Percentiles rank a stretch among this genome's conserved stretches.
These are phyloP conservation scores for Chionoecetes opilio DNA, from an alignment of 1,140 invertebrate genomes.

Conservation along the genomic window DNA sequence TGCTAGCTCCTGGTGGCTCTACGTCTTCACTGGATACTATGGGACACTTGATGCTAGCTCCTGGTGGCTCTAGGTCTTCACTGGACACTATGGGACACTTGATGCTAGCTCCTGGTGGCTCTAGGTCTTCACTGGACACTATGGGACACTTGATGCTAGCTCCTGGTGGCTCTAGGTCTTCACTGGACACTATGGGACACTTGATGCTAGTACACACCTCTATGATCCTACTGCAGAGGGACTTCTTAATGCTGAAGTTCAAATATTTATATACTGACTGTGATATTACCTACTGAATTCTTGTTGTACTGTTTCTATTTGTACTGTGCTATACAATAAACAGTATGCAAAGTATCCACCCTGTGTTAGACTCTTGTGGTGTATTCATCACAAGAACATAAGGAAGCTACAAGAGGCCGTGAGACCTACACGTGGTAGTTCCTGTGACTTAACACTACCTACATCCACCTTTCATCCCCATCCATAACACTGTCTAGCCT, in stretches of 20 bases:
- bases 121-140: background rate
- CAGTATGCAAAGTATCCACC: background rate
- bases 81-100: background rate
- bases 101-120: background rate
- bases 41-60: slow-evolving; percentile 19
- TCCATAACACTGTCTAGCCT: too few species aligned
- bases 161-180: background rate
- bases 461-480: too few species aligned
- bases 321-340: background rate
- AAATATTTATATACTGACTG: background rate
- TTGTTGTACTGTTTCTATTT: background rate
- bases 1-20: background rate
- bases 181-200: background rate
- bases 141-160: slow-evolving; percentile 17
- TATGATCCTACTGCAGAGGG: background rate
- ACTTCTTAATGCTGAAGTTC: background rate
- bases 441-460: too few species aligned
- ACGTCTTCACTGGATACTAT: background rate
- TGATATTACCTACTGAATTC: background rate
- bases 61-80: slow-evolving; percentile 22
- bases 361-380: too few species aligned
- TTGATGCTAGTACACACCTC: too few species aligned
- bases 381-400: too few species aligned
- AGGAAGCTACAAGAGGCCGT: too few species aligned
- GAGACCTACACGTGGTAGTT: too few species aligned